Evolutionary conservation across 1,140 invertebrate species (phyloP), one percentile per base, ranked within the genome.

Genomic region (Drosophila willistoni): DNA sequence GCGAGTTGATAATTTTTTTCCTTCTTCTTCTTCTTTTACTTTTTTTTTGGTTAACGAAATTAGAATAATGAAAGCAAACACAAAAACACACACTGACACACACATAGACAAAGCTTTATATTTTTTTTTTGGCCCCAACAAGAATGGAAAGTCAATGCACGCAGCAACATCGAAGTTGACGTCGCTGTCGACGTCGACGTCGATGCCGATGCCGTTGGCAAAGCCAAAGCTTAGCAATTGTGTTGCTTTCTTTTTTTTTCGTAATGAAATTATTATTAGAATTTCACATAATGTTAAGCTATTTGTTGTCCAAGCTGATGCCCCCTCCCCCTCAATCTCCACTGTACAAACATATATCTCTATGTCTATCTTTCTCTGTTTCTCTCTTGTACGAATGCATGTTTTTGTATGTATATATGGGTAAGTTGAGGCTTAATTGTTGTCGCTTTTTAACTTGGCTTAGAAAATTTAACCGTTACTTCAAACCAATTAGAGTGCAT

Each of bases 71-170:
- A 74, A 85, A 78, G 74, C 75, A 78, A 72, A 66, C 41, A 64
- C 57, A 64, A 10, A 64, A 19, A 64, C n/a, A 65, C 7, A 41
- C 22, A 57, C 60, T 60, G 29, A 25, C 22, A 25, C 9, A 39
- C 25, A 51, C 22, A 54, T n/a, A 62, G 44, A 19, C 29, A 22
- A 33, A 54, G 47, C 65, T 67, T 29, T 29, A 29, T 57, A 22
- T 41, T 19, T 19, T 22, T 51, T 51, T 56, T 39, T 42, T 34
- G n/a, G n/a, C 36, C 19, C 56, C 44, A 67, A 62, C 61, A 80
- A 81, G 75, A 87, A 86, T 87, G 83, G 82, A 86, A 86, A 87
- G 82, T 86, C 82, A 86, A 86, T 87, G 82, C 83, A 86, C 82
- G 80, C 80, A 66, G 81, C 72, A 59, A 51, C 81, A 70, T 66